Evolutionary conservation across 1,140 invertebrate genomes (phyloP).

Genomic region (Radopholus similis): DNA sequence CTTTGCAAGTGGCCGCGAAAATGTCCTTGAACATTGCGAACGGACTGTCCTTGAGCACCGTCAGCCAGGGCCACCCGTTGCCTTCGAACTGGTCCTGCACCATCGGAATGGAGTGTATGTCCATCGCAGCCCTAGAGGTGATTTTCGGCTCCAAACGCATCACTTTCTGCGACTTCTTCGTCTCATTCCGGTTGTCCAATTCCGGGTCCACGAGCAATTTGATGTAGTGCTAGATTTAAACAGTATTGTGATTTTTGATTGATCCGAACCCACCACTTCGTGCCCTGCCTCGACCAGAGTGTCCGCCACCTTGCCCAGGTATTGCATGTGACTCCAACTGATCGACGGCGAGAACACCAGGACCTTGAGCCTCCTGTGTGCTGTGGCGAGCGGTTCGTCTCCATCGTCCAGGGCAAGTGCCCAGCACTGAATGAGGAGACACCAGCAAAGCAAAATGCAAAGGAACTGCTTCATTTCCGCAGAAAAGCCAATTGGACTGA

Average conservation of each 20-base stretch:
- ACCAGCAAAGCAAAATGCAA: no score
- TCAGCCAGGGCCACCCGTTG: background rate
- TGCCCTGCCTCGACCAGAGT: constrained; percentile 41
- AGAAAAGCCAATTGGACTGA: no score
- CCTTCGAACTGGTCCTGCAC: background rate
- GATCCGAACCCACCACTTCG: constrained; percentile 41
- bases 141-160: background rate
- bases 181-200: background rate
- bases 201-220: background rate
- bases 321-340: constrained; percentile 37
- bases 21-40: background rate
- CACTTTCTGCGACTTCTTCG: background rate
- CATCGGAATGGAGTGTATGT: background rate
- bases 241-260: background rate
- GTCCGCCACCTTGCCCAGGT: constrained; percentile 37
- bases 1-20: background rate
- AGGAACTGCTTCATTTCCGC: no score
- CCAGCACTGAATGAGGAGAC: no score
- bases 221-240: background rate
- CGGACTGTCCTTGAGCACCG: background rate
- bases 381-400: no score
- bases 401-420: no score
- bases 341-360: constrained; percentile 24
- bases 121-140: no score
- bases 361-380: constrained; percentile 27